Conservation (phyloP, 37 sponge, comb jelly and placozoan species). For the Chondrosia reniformis region DNA sequence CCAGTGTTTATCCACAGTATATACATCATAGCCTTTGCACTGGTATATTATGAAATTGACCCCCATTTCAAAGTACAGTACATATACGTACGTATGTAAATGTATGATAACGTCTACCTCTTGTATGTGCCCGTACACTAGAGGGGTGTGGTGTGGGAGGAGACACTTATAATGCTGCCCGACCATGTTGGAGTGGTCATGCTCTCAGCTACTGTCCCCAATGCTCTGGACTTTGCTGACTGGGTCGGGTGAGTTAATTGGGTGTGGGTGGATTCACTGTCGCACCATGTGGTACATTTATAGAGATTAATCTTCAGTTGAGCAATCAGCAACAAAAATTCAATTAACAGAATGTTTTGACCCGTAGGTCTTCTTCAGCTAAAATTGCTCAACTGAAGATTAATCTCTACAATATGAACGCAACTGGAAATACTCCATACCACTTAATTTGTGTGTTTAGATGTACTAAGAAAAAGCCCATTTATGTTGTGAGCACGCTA, state of each 20-base stretch:
- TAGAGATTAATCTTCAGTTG: too few species aligned
- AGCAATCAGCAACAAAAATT: too few species aligned
- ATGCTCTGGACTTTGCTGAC: slow-evolving; percentile 96
- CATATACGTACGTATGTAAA: too few species aligned
- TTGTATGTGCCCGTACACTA: slow-evolving; percentile 4
- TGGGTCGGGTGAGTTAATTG: slow-evolving; percentile 88
- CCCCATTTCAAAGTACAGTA: too few species aligned
- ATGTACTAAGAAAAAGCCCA: slow-evolving; percentile 81
- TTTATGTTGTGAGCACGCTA: slow-evolving; percentile 88
- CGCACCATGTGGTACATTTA: background rate
- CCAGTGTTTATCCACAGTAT: too few species aligned
- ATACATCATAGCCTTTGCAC: too few species aligned
- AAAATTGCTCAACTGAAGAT: background rate
- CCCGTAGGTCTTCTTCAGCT: too few species aligned
- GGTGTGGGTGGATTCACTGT: background rate
- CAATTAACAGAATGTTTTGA: too few species aligned
- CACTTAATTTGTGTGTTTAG: slow-evolving; percentile 25
- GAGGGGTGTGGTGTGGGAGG: slow-evolving; percentile 99
- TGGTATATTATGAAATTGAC: too few species aligned
- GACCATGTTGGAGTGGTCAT: slow-evolving; percentile 88
- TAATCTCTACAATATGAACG: background rate
- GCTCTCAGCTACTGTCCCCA: slow-evolving; percentile 97
- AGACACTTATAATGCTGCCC: slow-evolving; percentile 97
- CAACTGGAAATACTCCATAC: too few species aligned
- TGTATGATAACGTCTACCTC: background rate